Conservation (phyloP, 2,888 invertebrate species). For the Thereva unica region DNA sequence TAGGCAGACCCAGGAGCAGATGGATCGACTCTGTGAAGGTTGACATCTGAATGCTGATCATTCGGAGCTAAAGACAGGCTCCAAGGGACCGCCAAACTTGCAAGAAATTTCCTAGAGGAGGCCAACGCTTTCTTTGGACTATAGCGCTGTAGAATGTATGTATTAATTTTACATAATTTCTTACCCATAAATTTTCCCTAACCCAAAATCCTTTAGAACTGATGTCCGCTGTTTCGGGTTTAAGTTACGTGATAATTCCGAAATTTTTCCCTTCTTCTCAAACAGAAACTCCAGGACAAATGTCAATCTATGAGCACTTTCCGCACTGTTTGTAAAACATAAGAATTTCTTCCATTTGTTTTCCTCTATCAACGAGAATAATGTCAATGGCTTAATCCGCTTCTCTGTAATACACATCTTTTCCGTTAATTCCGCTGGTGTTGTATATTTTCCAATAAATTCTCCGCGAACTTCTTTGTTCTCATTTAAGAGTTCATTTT, state of each 20-base stretch:
- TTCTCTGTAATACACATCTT: constrained; percentile 67
- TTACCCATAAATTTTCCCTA: constrained; percentile 30
- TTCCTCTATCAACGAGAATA: constrained; percentile 71
- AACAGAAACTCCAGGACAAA: constrained; percentile 45
- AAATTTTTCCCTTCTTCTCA: background rate
- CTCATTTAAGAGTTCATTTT: background rate
- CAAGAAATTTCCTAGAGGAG: too few species aligned
- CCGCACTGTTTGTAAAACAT: constrained; percentile 87
- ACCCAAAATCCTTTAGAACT: constrained; percentile 5
- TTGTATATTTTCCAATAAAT: constrained; percentile 78
- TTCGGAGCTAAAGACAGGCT: too few species aligned
- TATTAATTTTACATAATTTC: too few species aligned
- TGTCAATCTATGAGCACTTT: constrained; percentile 68
- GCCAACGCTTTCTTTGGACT: too few species aligned
- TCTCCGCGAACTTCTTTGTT: constrained; percentile 54
- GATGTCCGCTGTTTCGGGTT: background rate
- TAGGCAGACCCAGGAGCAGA: too few species aligned
- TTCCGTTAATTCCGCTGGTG: constrained; percentile 76
- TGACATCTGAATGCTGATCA: too few species aligned
- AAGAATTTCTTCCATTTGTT: constrained; percentile 75
- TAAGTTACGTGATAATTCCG: constrained; percentile 14
- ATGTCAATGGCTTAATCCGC: constrained; percentile 77
- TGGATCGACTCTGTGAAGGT: too few species aligned
- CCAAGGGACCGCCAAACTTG: too few species aligned
- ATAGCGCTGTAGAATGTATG: too few species aligned